Evolutionary conservation across 2,113 vertebrate genomes (phyloP), one percentile per base, ranked within the genome.

Genomic region (Periophthalmus modestus): DNA sequence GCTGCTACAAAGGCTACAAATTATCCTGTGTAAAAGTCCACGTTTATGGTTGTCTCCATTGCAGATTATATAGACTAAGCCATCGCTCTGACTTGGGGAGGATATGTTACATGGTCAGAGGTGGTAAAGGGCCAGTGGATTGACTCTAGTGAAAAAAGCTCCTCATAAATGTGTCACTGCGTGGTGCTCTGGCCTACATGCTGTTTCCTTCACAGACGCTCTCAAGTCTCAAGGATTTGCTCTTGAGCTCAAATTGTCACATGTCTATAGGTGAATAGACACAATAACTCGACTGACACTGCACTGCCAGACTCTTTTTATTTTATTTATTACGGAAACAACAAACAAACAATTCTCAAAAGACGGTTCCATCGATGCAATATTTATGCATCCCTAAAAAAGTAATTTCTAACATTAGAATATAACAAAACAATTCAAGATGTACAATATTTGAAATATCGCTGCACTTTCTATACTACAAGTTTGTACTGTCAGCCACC

Each of bases 131-230:
- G 21, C 34, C 36, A 74, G 69, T 68, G 77, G 75, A 72, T 74
- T 78, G 79, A 82, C 70, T 80, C 79, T 62, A 66, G 59, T 61
- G 67, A 75, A 82, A 85, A 62, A 78, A 77, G 74, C 14, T 4
- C 12, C 76, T 78, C 62, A 80, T 85, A 83, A 89, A 87, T 59
- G 61, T 80, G 74, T 79, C 80, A 71, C 50, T 69, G 66, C 75
- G 6, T 3, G 61, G 69, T 66, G 72, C 74, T 69, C 80, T 82
- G 76, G 73, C 82, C 82, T 71, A 12, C 54, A 72, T 85, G 69
- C 67, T 65, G 66, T n/a, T 62, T 34, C 59, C 15, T 28, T 62
- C 59, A 62, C 15, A 1, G 59, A 62, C 59, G 14, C 59, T 62
- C 59, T 62, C 28, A 34, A 34, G 59, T 62, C 59, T 34, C 24